Percentiles rank a stretch among this genome's conserved stretches.
phyloP scores from a whole-genome alignment of 2,888 invertebrate species.

The Eumerus sabulonum region DNA sequence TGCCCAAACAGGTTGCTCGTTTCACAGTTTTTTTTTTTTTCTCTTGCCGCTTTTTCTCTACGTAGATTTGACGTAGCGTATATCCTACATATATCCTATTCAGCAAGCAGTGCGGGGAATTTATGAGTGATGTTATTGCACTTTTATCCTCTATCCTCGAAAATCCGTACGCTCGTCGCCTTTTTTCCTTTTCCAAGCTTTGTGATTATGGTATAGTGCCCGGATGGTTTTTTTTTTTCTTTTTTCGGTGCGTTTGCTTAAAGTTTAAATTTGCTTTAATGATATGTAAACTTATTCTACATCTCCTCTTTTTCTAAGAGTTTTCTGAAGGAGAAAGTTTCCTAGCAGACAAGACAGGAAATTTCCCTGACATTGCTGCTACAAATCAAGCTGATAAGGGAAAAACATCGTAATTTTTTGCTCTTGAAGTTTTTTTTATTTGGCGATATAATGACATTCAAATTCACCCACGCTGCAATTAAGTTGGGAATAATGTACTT shows the following conservation, averaged over 20 bases:
- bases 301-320: slow-evolving; percentile 3
- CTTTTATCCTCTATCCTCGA: slow-evolving; percentile 14
- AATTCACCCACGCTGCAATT: slow-evolving; percentile 54
- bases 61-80: slow-evolving; percentile 8
- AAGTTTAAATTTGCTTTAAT: slow-evolving; percentile 57
- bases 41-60: neutral
- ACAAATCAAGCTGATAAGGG: slow-evolving; percentile 41
- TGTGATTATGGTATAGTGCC: too few species aligned
- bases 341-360: neutral
- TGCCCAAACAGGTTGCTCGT: slow-evolving; percentile 45
- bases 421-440: too few species aligned
- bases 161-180: neutral
- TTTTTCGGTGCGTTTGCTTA: slow-evolving; percentile 45
- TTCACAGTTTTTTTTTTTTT: slow-evolving; percentile 14
- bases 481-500: slow-evolving; percentile 39
- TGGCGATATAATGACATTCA: slow-evolving; percentile 50
- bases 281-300: slow-evolving; percentile 64
- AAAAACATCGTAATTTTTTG: slow-evolving; percentile 44
- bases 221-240: slow-evolving; percentile 27
- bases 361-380: slow-evolving; percentile 7
- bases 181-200: too few species aligned
- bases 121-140: slow-evolving; percentile 39
- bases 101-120: slow-evolving; percentile 26
- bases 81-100: too few species aligned
- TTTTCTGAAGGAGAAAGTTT: slow-evolving; percentile 32